phyloP scores from a whole-genome alignment of 37 sponge, comb jelly and placozoan genomes.

The Eunapius fragilis region DNA sequence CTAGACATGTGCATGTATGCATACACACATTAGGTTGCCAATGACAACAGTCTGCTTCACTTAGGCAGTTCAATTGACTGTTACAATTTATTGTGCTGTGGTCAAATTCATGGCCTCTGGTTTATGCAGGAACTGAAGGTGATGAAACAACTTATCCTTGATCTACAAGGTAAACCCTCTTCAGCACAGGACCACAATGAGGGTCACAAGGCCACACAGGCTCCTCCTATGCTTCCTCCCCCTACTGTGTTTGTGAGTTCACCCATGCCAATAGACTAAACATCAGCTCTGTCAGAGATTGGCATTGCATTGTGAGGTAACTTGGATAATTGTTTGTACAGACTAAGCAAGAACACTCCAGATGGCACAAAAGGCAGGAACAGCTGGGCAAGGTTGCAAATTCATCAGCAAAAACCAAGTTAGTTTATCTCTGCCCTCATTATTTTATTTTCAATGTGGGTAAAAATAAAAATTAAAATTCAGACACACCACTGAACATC shows the following conservation, averaged over 20 bases:
- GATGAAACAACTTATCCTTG: conserved; percentile 46
- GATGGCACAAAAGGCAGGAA: neutral
- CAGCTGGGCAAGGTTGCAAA: neutral
- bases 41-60: no score
- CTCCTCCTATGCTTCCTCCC: conserved; percentile 11
- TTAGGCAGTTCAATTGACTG: no score
- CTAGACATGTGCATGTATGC: neutral
- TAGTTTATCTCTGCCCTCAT: no score
- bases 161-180: neutral
- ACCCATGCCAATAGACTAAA: neutral
- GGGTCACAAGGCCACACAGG: neutral
- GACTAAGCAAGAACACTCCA: conserved; percentile 4
- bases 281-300: neutral
- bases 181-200: neutral
- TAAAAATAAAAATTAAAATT: no score
- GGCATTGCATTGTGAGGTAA: neutral
- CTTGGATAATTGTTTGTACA: neutral
- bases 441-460: no score
- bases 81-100: neutral
- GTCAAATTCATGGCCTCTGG: neutral
- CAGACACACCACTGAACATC: no score
- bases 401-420: no score
- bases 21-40: neutral
- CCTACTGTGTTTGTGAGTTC: conserved; percentile 67
- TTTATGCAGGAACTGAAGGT: conserved; percentile 37